Evolutionary conservation across 2,888 invertebrate genomes (phyloP).

Genomic region (Geotrupes spiniger): DNA sequence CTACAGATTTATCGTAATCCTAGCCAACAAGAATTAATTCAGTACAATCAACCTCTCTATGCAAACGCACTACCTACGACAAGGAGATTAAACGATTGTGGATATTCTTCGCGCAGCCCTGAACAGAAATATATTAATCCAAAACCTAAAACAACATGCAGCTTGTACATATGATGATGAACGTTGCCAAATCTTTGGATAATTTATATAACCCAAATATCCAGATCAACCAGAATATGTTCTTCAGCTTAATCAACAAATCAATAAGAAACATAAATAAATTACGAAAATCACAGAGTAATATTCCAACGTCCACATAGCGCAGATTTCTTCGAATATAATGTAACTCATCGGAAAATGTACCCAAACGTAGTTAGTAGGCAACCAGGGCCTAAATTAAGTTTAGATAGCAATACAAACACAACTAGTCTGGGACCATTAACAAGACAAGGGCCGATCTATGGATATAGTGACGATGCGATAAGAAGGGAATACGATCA

Average conservation of each 20-base stretch:
- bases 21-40: slow-evolving; percentile 45
- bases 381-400: slow-evolving; percentile 81
- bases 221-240: slow-evolving; percentile 26
- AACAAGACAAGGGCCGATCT: slow-evolving; percentile 30
- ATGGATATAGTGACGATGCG: slow-evolving; percentile 31
- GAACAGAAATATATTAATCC: slow-evolving; percentile 54
- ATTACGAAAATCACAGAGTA: slow-evolving; percentile 56
- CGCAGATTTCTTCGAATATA: slow-evolving; percentile 86
- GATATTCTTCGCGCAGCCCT: slow-evolving; percentile 72
- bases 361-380: slow-evolving; percentile 40
- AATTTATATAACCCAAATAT: slow-evolving; percentile 32
- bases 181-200: slow-evolving; percentile 45
- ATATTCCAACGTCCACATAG: slow-evolving; percentile 77
- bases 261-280: slow-evolving; percentile 30
- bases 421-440: slow-evolving; percentile 47
- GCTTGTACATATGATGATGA: slow-evolving; percentile 41
- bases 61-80: slow-evolving; percentile 91
- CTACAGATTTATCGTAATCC: slow-evolving; percentile 42
- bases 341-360: slow-evolving; percentile 60
- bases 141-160: slow-evolving; percentile 37
- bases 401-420: slow-evolving; percentile 75
- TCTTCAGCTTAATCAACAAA: slow-evolving; percentile 12
- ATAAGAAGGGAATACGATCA: slow-evolving; percentile 52
- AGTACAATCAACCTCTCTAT: slow-evolving; percentile 70
- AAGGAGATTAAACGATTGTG: slow-evolving; percentile 70